Evolutionary conservation across 2,888 invertebrate species (phyloP).

Genomic region (Caenorhabditis sinica): DNA sequence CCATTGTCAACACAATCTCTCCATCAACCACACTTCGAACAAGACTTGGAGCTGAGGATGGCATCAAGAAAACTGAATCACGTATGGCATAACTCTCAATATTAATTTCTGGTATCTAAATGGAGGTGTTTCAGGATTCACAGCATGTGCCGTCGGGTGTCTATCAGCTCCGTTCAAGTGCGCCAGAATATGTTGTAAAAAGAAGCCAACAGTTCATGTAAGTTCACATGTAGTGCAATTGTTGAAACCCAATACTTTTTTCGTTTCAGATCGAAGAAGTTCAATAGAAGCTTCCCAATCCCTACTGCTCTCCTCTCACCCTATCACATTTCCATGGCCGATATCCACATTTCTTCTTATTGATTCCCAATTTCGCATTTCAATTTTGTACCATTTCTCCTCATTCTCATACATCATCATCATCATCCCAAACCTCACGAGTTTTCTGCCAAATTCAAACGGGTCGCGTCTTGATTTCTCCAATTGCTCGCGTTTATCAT

Average conservation of each 20-base stretch:
- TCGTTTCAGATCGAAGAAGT: constrained; percentile 48
- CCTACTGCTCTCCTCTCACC: background rate
- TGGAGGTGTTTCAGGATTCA: constrained; percentile 36
- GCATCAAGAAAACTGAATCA: constrained; percentile 54
- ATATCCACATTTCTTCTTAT: constrained; percentile 39
- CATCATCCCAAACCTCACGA: constrained; percentile 28
- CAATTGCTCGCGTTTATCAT: constrained; percentile 5
- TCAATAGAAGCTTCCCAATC: constrained; percentile 3
- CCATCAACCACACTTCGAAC: constrained; percentile 56
- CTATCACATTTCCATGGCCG: constrained; percentile 42
- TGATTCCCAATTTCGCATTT: constrained; percentile 3
- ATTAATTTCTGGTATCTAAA: background rate
- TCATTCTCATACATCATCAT: constrained; percentile 24
- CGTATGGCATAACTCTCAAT: no score
- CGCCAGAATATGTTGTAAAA: constrained; percentile 36
- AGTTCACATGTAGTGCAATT: constrained; percentile 13
- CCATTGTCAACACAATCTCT: constrained; percentile 51
- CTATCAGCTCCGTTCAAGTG: constrained; percentile 60
- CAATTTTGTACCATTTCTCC: constrained; percentile 31
- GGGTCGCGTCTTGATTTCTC: constrained; percentile 14
- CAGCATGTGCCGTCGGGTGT: constrained; percentile 59
- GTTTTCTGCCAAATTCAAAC: constrained; percentile 29
- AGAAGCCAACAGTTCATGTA: constrained; percentile 47
- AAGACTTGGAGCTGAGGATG: constrained; percentile 48
- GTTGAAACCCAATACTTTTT: constrained; percentile 21